Evolutionary conservation across 64 coral and sea anemone genomes (phyloP).

Genomic region (Stichodactyla helianthus): DNA sequence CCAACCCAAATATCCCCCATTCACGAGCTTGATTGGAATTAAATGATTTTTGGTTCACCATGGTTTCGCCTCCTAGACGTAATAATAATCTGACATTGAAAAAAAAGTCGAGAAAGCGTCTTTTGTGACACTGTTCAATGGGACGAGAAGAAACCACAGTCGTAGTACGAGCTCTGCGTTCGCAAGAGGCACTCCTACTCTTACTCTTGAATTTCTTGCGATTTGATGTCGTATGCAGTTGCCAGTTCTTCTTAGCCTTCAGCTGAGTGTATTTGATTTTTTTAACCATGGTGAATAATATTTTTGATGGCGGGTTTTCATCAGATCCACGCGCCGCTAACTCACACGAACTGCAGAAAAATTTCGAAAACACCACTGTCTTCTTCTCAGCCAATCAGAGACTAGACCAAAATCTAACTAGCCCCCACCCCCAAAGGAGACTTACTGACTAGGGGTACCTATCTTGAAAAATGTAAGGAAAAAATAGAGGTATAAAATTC

Average conservation of each 20-base stretch:
- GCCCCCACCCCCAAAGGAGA: no score
- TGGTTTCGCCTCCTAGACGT: background rate
- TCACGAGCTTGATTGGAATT: background rate
- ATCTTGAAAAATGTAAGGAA: no score
- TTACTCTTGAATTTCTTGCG: background rate
- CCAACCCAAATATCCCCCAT: background rate
- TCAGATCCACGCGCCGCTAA: background rate
- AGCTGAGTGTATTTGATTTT: conserved; percentile 15
- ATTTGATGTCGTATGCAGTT: background rate
- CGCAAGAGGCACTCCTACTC: background rate
- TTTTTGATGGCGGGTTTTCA: background rate
- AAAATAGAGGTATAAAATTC: no score
- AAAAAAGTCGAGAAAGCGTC: background rate
- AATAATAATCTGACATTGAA: background rate
- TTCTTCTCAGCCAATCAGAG: conserved; percentile 6
- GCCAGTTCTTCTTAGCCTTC: conserved; percentile 20
- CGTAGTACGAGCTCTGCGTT: background rate
- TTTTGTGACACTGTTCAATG: background rate
- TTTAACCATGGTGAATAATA: background rate
- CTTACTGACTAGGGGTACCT: no score
- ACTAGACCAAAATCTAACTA: background rate
- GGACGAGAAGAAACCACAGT: background rate
- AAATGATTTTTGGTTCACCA: background rate
- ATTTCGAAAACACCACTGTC: conserved; percentile 19
- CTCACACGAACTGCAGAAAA: background rate